Evolutionary conservation across 2,888 invertebrate species (phyloP), one percentile per base, ranked within the genome.

Genomic region (Rotaria macrura): DNA sequence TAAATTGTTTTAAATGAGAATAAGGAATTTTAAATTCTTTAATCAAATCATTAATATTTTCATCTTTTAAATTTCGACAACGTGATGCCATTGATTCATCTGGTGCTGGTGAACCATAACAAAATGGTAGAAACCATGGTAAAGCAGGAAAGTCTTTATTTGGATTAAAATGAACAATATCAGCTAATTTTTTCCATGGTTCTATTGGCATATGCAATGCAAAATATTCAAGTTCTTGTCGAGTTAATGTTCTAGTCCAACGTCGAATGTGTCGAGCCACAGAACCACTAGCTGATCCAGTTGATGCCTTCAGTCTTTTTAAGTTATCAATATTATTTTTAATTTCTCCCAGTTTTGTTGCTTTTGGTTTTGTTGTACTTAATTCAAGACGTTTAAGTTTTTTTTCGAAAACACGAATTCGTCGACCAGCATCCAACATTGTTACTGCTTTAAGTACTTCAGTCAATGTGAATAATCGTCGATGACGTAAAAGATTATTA

Each of bases 151-250:
- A 91, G 87, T 91, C 90, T 79, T 88, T 88, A 84, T 88, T 87
- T 10, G 91, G 90, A 85, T 90, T 87, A 85, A 91, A 89, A 87
- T 91, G 91, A 86, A 89, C 89, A 83, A 91, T 89, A 87, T 91
- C 90, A 12, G 91, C 90, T 43, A 91, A 87, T 87, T 89, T 89
- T 87, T 88, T 89, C 91, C 91, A 91, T 10, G 90, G 89, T 17
- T 89, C 89, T 84, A 88, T 89, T 1, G 90, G 90, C 85, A 90
- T 88, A 87, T 90, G 89, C 10, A 91, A 88, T 0, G 90, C 90
- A 85, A 89, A 90, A 87, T 89, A 90, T 87, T 91, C 90, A 20
- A 91, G 88, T 65, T 91, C 89, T 12, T 89, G 89, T 74, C 87
- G 87, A 10, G 88, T 88, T 54, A 90, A 89, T 12, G 86, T 88